Conservation (phyloP, 2,888 invertebrate genomes). For the Acrobasis suavella region DNA sequence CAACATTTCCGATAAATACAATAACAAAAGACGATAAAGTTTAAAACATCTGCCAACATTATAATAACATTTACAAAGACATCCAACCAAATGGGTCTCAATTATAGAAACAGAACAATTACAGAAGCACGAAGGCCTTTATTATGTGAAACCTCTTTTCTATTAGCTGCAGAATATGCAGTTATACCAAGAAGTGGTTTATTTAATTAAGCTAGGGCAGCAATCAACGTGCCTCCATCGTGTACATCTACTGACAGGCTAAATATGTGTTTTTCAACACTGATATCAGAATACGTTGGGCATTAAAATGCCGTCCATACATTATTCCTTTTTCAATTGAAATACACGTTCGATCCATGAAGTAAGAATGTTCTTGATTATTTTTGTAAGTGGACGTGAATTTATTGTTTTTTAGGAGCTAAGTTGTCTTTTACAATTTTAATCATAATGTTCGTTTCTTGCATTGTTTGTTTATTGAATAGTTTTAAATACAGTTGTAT, state of each 20-base stretch:
- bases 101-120: constrained; percentile 19
- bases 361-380: constrained; percentile 8
- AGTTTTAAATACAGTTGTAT: not conserved
- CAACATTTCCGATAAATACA: no score
- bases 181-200: constrained; percentile 64
- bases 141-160: constrained; percentile 16
- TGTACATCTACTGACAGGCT: constrained; percentile 22
- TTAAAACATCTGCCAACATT: not conserved
- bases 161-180: constrained; percentile 24
- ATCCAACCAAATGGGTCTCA: constrained; percentile 12
- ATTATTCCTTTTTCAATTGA: constrained; percentile 20
- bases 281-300: constrained; percentile 16
- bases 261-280: constrained; percentile 24
- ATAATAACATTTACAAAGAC: not conserved
- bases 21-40: not conserved
- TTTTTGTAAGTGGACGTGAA: not conserved
- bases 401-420: not conserved
- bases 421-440: not conserved
- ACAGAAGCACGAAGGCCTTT: constrained; percentile 12
- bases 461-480: not conserved
- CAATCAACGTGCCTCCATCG: constrained; percentile 57
- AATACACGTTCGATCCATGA: constrained; percentile 8
- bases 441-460: no score
- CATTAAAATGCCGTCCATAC: constrained; percentile 23
- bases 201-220: constrained; percentile 69